Evolutionary conservation across 2,888 invertebrate genomes (phyloP).

Genomic region (Pseudanteris insignis): DNA sequence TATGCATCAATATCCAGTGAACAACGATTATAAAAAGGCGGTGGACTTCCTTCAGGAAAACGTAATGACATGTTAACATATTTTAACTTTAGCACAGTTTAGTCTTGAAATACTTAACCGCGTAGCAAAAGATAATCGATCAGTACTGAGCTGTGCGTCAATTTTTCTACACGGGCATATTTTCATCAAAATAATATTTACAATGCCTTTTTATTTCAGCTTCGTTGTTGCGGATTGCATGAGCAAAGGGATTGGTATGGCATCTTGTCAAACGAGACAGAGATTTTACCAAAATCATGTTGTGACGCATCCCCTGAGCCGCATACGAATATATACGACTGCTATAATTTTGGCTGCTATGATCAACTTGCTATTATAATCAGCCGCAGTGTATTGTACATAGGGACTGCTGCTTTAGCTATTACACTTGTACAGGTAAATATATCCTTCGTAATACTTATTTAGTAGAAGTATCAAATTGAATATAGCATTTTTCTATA

Average conservation of each 20-base stretch:
- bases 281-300: conserved; percentile 71
- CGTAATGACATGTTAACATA: conserved; percentile 63
- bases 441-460: too few relatives aligned
- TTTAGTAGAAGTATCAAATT: too few relatives aligned
- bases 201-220: conserved; percentile 49
- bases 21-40: conserved; percentile 64
- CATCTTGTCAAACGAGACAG: conserved; percentile 68
- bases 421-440: conserved; percentile 81
- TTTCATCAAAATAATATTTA: too few relatives aligned
- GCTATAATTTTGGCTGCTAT: conserved; percentile 70
- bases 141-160: too few relatives aligned
- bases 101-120: too few relatives aligned
- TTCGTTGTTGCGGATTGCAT: conserved; percentile 65
- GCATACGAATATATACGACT: too few relatives aligned
- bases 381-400: conserved; percentile 76
- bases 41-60: conserved; percentile 71
- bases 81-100: too few relatives aligned
- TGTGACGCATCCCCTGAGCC: conserved; percentile 46
- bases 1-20: conserved; percentile 65
- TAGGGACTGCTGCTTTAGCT: conserved; percentile 81
- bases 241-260: conserved; percentile 65
- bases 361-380: conserved; percentile 71
- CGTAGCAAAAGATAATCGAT: too few relatives aligned
- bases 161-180: too few relatives aligned
- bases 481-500: too few relatives aligned